These are phyloP conservation scores for Alloplasta piceator DNA, from an alignment of 2,888 invertebrate genomes.

Conservation along the genomic window DNA sequence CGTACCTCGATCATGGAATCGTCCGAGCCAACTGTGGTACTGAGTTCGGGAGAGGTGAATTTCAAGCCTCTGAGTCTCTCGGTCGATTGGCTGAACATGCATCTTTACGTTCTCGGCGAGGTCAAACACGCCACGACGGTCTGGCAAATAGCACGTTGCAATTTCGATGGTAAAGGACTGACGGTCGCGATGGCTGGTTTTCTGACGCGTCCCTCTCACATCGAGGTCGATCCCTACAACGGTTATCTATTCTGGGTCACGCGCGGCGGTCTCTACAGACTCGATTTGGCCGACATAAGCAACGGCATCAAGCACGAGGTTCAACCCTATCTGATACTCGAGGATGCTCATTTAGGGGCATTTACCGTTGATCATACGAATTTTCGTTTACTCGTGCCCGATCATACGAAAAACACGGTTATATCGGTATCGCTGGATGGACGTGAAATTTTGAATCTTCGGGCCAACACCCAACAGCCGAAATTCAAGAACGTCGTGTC, in stretches of 20 bases:
- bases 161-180: constrained; percentile 89
- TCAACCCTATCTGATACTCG: constrained; percentile 87
- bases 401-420: constrained; percentile 90
- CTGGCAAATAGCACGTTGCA: constrained; percentile 91
- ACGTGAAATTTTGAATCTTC: constrained; percentile 89
- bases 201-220: constrained; percentile 88
- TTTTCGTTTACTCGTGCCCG: constrained; percentile 91
- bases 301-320: constrained; percentile 89
- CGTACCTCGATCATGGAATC: constrained; percentile 81
- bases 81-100: constrained; percentile 95
- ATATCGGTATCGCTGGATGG: constrained; percentile 93
- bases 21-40: constrained; percentile 82
- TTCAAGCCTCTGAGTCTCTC: constrained; percentile 89
- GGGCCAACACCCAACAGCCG: constrained; percentile 90
- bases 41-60: constrained; percentile 85
- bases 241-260: constrained; percentile 94
- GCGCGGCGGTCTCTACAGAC: constrained; percentile 89
- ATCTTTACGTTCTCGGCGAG: constrained; percentile 92
- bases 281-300: constrained; percentile 91
- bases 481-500: constrained; percentile 90
- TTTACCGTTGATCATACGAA: constrained; percentile 93
- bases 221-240: constrained; percentile 96
- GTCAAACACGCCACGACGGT: constrained; percentile 85
- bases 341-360: constrained; percentile 89
- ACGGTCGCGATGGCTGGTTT: constrained; percentile 90